These are phyloP conservation scores for Neomorphus geoffroyi DNA, from an alignment of 2,797 vertebrate genomes.

Conservation along the genomic window DNA sequence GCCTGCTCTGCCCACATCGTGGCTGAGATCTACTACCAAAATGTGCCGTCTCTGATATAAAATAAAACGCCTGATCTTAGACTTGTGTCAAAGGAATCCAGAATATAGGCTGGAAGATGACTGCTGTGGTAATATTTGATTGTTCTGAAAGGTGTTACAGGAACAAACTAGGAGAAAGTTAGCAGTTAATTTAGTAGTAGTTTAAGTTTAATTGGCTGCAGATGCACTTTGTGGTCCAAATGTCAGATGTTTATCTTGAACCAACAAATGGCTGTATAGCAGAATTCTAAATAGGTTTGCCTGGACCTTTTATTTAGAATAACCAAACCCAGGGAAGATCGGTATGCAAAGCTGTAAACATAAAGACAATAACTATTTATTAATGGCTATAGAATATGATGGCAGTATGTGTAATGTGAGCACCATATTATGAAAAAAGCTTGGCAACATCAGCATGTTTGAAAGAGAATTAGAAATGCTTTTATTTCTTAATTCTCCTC, in stretches of 20 bases:
- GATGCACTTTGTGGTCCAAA: conserved; percentile 58
- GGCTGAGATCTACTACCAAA: not conserved
- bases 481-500: conserved; percentile 82
- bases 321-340: conserved; percentile 53
- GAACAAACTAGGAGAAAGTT: conserved; percentile 49
- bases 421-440: conserved; percentile 77
- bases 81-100: not conserved
- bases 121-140: not conserved
- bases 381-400: conserved; percentile 69
- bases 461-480: conserved; percentile 82
- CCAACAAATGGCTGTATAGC: conserved; percentile 42
- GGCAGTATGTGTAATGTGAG: conserved; percentile 75
- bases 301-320: conserved; percentile 65
- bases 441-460: conserved; percentile 77
- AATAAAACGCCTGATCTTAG: not conserved
- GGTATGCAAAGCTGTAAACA: conserved; percentile 66
- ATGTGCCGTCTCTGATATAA: not conserved
- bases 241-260: conserved; percentile 45
- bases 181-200: conserved; percentile 65
- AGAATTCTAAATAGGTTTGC: conserved; percentile 58
- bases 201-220: conserved; percentile 62
- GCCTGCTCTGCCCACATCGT: not conserved
- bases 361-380: conserved; percentile 77
- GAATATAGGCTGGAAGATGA: not conserved
- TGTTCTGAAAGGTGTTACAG: conserved; percentile 23